phyloP scores from a whole-genome alignment of 92 coral and sea anemone genomes.

The Porites evermanni region DNA sequence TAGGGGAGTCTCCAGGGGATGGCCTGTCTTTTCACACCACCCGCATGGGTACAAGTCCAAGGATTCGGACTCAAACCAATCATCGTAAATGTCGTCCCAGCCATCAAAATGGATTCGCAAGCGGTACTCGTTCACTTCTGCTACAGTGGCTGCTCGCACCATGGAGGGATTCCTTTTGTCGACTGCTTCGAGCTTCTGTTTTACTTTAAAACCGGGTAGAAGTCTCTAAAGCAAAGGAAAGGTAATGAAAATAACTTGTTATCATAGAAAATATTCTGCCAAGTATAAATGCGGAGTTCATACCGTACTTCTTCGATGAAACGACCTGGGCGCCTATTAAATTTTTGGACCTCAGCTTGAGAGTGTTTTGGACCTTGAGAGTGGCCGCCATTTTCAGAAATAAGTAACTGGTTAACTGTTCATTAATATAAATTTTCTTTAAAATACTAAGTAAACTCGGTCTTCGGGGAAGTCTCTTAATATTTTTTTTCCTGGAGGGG shows the following conservation, averaged over 20 bases:
- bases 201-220: constrained; percentile 75
- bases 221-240: constrained; percentile 57
- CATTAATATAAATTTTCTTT: no score
- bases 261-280: no score
- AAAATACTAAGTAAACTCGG: no score
- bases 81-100: constrained; percentile 97
- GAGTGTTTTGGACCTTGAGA: no score
- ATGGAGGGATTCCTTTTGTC: constrained; percentile 95
- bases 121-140: constrained; percentile 81
- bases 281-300: no score
- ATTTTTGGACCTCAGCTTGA: no score
- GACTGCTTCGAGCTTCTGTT: constrained; percentile 92
- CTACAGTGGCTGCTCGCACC: constrained; percentile 88
- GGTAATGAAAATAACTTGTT: not conserved
- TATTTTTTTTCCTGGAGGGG: no score
- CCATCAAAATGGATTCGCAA: constrained; percentile 96
- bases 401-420: no score
- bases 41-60: constrained; percentile 81
- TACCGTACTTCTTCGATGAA: no score
- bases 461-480: no score
- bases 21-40: constrained; percentile 82
- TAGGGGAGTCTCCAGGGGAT: constrained; percentile 83
- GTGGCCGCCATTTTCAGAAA: no score
- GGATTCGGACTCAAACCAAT: constrained; percentile 91
- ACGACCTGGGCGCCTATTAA: no score